Conservation (phyloP, 2,797 vertebrate species). For the Crenuchus spilurus region DNA sequence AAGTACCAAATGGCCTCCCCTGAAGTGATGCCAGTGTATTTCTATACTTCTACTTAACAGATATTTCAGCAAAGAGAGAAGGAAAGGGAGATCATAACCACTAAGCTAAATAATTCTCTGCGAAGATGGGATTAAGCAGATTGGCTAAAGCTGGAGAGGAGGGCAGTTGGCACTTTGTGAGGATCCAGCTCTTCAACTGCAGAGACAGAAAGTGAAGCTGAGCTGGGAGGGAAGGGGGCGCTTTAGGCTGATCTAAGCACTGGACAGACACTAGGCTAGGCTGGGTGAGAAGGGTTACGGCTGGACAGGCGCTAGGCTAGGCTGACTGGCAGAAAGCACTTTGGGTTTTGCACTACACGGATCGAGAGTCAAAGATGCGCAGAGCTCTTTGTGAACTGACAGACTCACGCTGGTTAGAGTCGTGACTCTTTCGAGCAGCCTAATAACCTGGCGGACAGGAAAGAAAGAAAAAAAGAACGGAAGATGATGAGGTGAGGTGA, state of each 20-base stretch:
- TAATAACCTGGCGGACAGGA: slow-evolving; percentile 82
- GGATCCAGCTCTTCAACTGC: slow-evolving; percentile 74
- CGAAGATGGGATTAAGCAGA: too few species aligned
- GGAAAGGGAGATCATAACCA: background rate
- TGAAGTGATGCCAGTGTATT: slow-evolving; percentile 34
- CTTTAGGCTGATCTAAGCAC: slow-evolving; percentile 74
- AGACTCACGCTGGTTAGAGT: slow-evolving; percentile 85
- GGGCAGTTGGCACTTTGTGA: slow-evolving; percentile 55
- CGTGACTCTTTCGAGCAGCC: slow-evolving; percentile 87
- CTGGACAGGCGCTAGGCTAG: slow-evolving; percentile 71
- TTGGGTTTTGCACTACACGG: slow-evolving; percentile 66
- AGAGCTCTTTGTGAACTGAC: slow-evolving; percentile 72
- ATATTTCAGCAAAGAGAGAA: background rate
- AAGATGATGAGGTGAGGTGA: slow-evolving; percentile 73
- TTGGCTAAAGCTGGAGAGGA: slow-evolving; percentile 27
- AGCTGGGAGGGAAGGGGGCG: slow-evolving; percentile 53
- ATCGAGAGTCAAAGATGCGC: slow-evolving; percentile 64
- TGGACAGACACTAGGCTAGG: slow-evolving; percentile 62
- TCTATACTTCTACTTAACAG: background rate
- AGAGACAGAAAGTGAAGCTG: slow-evolving; percentile 64
- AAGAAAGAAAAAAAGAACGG: slow-evolving; percentile 75
- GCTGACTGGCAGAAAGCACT: slow-evolving; percentile 72
- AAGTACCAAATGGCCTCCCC: slow-evolving; percentile 56
- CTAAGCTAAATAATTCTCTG: background rate
- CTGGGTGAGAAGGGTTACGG: slow-evolving; percentile 49